These are phyloP conservation scores for Graptemys geographica DNA, from an alignment of 2,797 vertebrate genomes.

Conservation along the genomic window DNA sequence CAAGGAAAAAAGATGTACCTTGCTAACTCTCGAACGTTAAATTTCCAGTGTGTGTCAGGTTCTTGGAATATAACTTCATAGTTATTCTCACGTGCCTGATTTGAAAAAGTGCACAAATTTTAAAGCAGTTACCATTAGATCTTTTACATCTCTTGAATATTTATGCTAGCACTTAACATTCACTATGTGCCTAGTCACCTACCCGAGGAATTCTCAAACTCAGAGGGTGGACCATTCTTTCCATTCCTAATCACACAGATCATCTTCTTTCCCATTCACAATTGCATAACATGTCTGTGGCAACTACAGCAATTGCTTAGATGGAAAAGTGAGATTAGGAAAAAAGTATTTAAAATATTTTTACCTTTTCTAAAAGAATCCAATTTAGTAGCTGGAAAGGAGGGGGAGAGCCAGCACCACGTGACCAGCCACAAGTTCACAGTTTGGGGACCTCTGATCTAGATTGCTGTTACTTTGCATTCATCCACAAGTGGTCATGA, in stretches of 20 bases:
- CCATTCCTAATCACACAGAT: background rate
- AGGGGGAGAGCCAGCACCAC: background rate
- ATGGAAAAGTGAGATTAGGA: background rate
- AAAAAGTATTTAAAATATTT: background rate
- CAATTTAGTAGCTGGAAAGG: background rate
- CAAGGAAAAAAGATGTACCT: constrained; percentile 78
- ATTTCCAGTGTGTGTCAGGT: constrained; percentile 86
- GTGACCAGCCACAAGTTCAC: background rate
- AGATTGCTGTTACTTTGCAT: background rate
- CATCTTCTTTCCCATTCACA: background rate
- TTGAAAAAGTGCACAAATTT: constrained; percentile 72
- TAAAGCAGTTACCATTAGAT: constrained; percentile 5
- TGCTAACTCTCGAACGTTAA: constrained; percentile 82
- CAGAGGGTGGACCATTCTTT: background rate
- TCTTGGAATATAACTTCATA: constrained; percentile 86
- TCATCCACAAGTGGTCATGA: background rate
- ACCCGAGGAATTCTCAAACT: background rate
- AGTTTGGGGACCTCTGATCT: background rate
- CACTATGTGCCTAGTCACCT: background rate
- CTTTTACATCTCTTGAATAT: constrained; percentile 1
- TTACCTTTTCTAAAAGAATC: background rate
- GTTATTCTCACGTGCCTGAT: constrained; percentile 82
- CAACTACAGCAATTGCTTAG: background rate
- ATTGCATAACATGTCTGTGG: background rate
- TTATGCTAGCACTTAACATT: constrained; percentile 59